Base-by-base conservation (phyloP, 2,113 vertebrate genomes). In the Butorides virescens region DNA sequence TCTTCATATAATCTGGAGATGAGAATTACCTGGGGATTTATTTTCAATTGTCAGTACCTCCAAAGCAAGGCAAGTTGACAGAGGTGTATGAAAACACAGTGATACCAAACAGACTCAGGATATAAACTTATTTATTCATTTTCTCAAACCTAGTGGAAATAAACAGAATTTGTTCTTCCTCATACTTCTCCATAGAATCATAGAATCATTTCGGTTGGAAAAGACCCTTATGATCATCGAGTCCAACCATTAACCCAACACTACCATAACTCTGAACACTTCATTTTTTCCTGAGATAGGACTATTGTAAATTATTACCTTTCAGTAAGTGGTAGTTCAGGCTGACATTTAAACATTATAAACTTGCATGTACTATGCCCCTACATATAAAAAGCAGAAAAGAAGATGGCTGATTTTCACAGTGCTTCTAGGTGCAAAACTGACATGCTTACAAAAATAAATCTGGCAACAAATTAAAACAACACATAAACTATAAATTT, bases 391-490 rank as follows among this genome's bases (percentile, higher is more conserved):
- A 75, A 50, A 30, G 1, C 67, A 42, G 3, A 63, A 37, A 59
- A 13, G 11, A 94, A 73, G 22, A 70, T 20, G 0, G 77, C 17
- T 50, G 22, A 7, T 88, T 46, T 93, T 71, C 55, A 88, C 80
- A 93, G 26, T 15, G 30, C 61, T 75, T 79, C 3, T 55, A 88
- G 77, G 73, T 62, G 68, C 34, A 93, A 87, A 97, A 82, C 34
- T 58, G 71, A 50, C 32, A 68, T 26, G 42, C 47, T 68, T 88
- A 88, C 20, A 49, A 63, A 74, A 84, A 77, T 19, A 16, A 14
- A 5, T 65, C 16, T 94, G 62, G 25, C n/a, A 95, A 90, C 50
- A 90, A 93, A 96, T 37, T 78, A 82, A 72, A 94, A 74, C 26
- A 37, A 37, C 9, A 70, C 17, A 71, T 11, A 81, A 88, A 46